These are phyloP conservation scores for Acridotheres tristis DNA, from an alignment of 2,797 vertebrate genomes.

Conservation along the genomic window DNA sequence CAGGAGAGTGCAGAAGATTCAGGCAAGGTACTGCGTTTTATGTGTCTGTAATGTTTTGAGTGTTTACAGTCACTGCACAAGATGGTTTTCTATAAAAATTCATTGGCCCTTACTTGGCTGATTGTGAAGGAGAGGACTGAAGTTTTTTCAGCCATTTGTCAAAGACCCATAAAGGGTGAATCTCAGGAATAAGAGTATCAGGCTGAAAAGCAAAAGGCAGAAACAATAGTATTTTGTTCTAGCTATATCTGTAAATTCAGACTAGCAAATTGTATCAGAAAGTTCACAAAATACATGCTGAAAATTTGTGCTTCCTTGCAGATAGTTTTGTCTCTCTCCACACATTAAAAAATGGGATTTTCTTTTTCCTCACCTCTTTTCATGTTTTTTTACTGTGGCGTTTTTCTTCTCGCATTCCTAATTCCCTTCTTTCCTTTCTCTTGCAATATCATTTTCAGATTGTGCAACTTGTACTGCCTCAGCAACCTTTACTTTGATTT, in stretches of 20 bases:
- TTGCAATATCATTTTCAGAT: background rate
- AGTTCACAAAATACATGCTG: background rate
- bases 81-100: background rate
- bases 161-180: background rate
- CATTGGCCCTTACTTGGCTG: background rate
- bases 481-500: background rate
- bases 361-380: background rate
- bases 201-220: background rate
- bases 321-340: background rate
- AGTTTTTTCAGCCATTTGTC: background rate
- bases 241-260: background rate
- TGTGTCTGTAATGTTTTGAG: background rate
- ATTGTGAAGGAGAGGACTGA: background rate
- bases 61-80: background rate
- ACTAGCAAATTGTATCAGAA: background rate
- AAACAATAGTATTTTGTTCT: background rate
- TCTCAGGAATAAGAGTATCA: background rate
- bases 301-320: background rate
- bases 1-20: background rate
- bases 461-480: background rate
- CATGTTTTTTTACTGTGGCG: background rate
- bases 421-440: background rate
- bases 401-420: background rate
- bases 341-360: background rate
- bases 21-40: slow-evolving; percentile 52